phyloP scores from a whole-genome alignment of 2,113 vertebrate species.

The Paradoxurus hermaphroditus region DNA sequence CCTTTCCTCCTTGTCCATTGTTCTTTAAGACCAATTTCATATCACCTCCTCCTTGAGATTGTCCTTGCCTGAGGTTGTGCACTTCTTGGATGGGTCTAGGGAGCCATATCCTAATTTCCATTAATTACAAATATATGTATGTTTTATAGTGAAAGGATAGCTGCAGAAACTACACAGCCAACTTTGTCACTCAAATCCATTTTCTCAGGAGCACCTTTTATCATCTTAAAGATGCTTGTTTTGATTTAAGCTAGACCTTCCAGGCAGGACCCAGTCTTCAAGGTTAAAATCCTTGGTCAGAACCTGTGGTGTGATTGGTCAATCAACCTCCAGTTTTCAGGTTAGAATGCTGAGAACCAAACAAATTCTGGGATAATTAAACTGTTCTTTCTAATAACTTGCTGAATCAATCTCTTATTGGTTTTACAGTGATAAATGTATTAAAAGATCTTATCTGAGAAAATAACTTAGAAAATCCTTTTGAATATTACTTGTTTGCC shows the following conservation, averaged over 20 bases:
- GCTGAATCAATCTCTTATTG: not conserved
- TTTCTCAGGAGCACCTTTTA: not conserved
- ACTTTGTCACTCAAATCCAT: not conserved
- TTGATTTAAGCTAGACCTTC: not conserved
- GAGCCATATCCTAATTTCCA: not conserved
- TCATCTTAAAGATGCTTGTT: not conserved
- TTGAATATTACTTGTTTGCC: not conserved
- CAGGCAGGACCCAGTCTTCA: not conserved
- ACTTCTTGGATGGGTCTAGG: not conserved
- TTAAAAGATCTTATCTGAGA: not conserved
- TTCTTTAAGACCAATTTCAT: not conserved
- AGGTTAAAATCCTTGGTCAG: not conserved
- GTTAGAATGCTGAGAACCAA: not conserved
- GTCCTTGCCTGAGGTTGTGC: not conserved
- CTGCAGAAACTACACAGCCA: not conserved
- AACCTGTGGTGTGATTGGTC: fast-evolving
- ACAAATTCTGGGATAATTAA: not conserved
- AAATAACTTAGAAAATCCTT: not conserved
- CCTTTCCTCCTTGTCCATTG: not conserved
- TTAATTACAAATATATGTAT: not conserved
- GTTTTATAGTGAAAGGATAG: not conserved
- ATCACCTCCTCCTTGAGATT: not conserved
- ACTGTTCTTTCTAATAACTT: not conserved
- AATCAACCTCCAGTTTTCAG: not conserved
- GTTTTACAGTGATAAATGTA: not conserved